Base-by-base conservation (phyloP, 1,140 invertebrate genomes). In the Gryon sp. region DNA sequence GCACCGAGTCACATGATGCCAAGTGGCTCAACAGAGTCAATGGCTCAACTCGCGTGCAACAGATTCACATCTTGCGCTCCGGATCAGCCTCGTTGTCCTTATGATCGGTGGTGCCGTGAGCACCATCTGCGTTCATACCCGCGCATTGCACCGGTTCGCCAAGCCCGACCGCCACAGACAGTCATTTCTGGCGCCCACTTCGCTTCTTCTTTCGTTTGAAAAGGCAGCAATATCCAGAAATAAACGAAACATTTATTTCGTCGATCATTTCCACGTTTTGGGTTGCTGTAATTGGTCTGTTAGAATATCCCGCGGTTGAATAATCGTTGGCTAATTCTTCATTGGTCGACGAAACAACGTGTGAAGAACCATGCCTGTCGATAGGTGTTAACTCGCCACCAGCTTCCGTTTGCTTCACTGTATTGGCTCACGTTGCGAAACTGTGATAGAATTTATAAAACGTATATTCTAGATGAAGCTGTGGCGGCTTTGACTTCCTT, bases 131-230 rank as follows among this genome's bases (percentile, higher is more conserved):
- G 82, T 83, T 87, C 55, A 83, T 84, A 81, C 74, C 84, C 76
- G 80, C 82, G 78, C 85, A 87, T 82, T 88, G 85, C 81, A 83
- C 80, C 69, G 84, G 80, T 46, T 83, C 86, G 72, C 85, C 82
- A 43, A 84, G 84, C 46, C 82, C 85, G 73, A 86, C 80, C 63
- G 83, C 80, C 78, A 86, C 81, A 53, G 85, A 88, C 86, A 92
- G 93, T 94, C 93, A 95, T 93, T 95, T 95, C 87, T 92, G 92
- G 82, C 93, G 91, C 57, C 92, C 92, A 82, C 92, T 93, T 86
- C 97, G 97, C 93, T 97, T 97, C 95, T 97, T 97, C 93, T 97
- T 96, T 88, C 95, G 92, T 89, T 96, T 96, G 92, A 97, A 97
- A 92, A 97, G 97, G 90, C 96, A 97, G 91, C 96, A 98, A 91